Evolutionary conservation across 1,140 invertebrate genomes (phyloP), one percentile per base, ranked within the genome.

Genomic region (Nymphalis io): DNA sequence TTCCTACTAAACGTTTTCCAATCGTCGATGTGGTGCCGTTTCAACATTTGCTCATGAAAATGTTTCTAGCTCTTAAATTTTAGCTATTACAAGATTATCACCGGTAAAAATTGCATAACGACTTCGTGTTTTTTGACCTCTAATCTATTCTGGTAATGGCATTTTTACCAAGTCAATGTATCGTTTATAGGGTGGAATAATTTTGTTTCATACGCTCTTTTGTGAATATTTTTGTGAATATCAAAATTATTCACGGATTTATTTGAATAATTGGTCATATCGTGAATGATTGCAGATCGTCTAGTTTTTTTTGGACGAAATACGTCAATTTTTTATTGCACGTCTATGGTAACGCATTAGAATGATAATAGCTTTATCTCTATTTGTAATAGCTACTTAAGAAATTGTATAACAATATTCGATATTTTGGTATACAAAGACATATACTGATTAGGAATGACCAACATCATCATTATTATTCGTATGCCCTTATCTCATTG

Each of bases 181-280:
- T 63, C 18, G 13, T 62, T 63, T 18, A 63, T 63, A 16, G 46
- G 15, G 61, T 63, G 46, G 18, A 63, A 53, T 39, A 63, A 63
- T 53, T 53, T 38, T 15, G 46, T 63, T 63, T 63, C 48, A n/a
- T 53, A 63, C 33, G 61, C 20, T 63, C 5, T 63, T 48, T 48
- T 51, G n/a, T 44, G 8, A 21, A 16, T 2, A 5, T 57, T 59
- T 39, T 39, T 39, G n/a, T n/a, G n/a, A 27, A 5, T 40, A 39
- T 39, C 16, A 59, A 38, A 59, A 38, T 3, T 27, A 33, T 33
- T 33, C 27, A 33, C 27, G 27, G 27, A 33, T 1, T 33, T 33
- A 8, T 33, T 33, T 33, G 4, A 8, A 33, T 33, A 33, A 33
- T 33, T 33, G 27, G 27, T 8, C 1, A 33, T 8, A 27, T 27